Percentiles rank a stretch among this genome's conserved stretches.
phyloP scores from a whole-genome alignment of 64 coral and sea anemone species.

The Montipora sp. region DNA sequence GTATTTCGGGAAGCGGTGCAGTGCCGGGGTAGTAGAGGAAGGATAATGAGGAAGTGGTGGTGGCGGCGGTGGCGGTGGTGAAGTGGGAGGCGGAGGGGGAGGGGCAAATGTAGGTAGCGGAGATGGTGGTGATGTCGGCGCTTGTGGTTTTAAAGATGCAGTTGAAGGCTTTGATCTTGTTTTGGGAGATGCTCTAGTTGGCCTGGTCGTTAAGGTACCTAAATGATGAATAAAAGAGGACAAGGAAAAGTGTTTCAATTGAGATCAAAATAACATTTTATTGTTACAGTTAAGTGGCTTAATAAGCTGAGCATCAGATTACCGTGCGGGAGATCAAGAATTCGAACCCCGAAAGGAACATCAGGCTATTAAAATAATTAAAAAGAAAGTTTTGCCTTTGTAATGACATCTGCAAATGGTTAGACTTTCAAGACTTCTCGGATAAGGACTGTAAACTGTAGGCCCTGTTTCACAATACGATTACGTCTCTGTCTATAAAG shows the following conservation, averaged over 20 bases:
- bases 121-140: constrained; percentile 6
- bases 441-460: no score
- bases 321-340: no score
- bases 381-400: no score
- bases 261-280: no score
- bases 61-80: neutral
- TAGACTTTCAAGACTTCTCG: no score
- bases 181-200: neutral
- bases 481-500: no score
- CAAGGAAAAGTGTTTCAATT: neutral
- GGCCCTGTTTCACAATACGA: no score
- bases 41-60: neutral
- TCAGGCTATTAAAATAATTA: no score
- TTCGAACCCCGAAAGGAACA: no score
- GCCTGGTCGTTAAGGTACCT: constrained; percentile 37
- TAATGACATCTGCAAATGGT: no score
- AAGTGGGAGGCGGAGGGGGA: neutral
- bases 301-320: no score
- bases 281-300: no score
- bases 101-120: constrained; percentile 17
- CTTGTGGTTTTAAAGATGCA: neutral
- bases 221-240: neutral
- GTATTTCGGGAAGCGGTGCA: neutral
- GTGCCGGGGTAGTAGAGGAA: neutral
- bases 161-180: constrained; percentile 2